These are phyloP conservation scores for Lypha dubia DNA, from an alignment of 2,888 invertebrate genomes.

Conservation along the genomic window DNA sequence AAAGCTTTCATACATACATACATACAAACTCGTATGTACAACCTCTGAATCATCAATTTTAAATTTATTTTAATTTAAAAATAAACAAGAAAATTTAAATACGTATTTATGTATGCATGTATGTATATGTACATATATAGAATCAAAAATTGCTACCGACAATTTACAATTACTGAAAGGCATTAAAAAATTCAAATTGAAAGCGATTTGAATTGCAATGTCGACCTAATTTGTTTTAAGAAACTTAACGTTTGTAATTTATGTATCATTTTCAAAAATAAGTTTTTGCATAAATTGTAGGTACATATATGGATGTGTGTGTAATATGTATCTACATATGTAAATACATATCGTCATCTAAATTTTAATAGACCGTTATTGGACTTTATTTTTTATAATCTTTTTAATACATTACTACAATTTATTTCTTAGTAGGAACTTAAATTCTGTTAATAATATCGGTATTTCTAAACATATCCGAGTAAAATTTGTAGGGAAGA, in stretches of 20 bases:
- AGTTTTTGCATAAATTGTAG: neutral
- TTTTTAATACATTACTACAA: no score
- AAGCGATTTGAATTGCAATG: neutral
- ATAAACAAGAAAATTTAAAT: neutral
- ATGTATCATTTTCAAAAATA: neutral
- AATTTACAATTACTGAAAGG: neutral
- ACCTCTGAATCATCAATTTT: slow-evolving; percentile 60
- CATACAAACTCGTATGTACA: no score
- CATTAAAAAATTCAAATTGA: neutral
- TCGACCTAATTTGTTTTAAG: neutral
- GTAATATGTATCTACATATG: no score
- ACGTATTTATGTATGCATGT: neutral
- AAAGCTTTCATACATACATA: no score
- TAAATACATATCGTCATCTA: no score
- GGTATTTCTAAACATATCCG: no score
- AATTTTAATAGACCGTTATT: no score
- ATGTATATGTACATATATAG: neutral
- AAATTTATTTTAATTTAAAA: slow-evolving; percentile 2
- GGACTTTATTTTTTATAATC: no score
- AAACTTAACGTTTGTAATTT: neutral
- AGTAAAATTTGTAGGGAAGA: no score
- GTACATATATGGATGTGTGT: no score
- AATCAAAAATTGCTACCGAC: neutral
- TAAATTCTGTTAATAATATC: no score
- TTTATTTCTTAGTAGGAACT: no score